Evolutionary conservation across 2,797 vertebrate species (phyloP).

Genomic region (Pipistrellus nathusii): DNA sequence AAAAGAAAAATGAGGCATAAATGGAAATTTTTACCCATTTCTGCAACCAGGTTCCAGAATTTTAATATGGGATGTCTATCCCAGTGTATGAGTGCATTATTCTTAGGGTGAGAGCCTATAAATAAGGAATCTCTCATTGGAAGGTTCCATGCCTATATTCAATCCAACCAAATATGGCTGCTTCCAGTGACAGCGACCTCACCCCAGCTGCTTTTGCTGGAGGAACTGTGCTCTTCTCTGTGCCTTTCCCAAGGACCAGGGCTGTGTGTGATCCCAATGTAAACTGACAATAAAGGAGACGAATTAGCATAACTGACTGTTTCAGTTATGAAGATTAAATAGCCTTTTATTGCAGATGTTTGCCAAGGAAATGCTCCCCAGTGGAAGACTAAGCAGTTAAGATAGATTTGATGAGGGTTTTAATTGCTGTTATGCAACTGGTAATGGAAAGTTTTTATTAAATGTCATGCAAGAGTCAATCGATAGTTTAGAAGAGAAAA

Average conservation of each 20-base stretch:
- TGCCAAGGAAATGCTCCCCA: conserved; percentile 87
- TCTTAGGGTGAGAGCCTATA: background rate
- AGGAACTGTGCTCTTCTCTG: conserved; percentile 15
- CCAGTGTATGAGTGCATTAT: background rate
- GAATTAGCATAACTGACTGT: conserved; percentile 87
- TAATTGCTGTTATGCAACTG: conserved; percentile 88
- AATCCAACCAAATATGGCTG: background rate
- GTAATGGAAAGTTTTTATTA: conserved; percentile 87
- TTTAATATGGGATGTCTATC: background rate
- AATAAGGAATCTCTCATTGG: background rate
- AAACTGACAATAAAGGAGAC: conserved; percentile 86
- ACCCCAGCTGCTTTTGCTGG: background rate
- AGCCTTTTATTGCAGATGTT: conserved; percentile 88
- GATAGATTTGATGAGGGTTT: conserved; percentile 88
- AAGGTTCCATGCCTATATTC: conserved; percentile 60
- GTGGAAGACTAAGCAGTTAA: conserved; percentile 87
- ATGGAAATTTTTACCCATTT: background rate
- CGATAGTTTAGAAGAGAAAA: conserved; percentile 76
- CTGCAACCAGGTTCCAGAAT: background rate
- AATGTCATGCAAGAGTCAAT: conserved; percentile 82
- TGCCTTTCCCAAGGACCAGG: conserved; percentile 60
- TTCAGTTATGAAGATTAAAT: conserved; percentile 88
- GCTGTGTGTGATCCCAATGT: conserved; percentile 80
- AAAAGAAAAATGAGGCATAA: background rate
- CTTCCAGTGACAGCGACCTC: background rate